These are phyloP conservation scores for Tokudaia muenninki DNA, from an alignment of 2,797 vertebrate species.

Conservation along the genomic window DNA sequence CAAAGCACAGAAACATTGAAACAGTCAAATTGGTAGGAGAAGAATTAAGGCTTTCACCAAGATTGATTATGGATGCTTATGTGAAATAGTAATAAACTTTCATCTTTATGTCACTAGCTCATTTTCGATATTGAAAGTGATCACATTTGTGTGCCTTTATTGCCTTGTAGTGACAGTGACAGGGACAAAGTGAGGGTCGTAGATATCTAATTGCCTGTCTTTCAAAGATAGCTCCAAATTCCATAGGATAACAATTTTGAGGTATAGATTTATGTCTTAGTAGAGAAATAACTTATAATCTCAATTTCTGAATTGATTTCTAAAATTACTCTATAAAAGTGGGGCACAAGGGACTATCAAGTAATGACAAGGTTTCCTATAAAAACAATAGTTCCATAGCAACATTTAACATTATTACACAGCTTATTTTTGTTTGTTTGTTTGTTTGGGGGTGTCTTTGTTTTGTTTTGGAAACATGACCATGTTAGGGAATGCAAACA, in stretches of 20 bases:
- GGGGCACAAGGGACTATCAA: not conserved
- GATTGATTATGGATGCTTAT: not conserved
- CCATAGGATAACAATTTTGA: not conserved
- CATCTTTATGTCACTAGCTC: not conserved
- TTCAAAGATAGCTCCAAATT: not conserved
- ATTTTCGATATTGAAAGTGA: not conserved
- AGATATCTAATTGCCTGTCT: not conserved
- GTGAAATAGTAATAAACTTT: not conserved
- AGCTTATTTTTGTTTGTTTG: not conserved
- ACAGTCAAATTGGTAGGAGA: not conserved
- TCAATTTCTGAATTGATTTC: not conserved
- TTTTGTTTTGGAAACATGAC: not conserved
- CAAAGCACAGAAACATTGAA: not conserved
- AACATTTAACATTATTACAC: not conserved
- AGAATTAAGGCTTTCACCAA: fast-evolving
- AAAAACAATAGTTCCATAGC: not conserved
- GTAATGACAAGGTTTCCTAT: not conserved
- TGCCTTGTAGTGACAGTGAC: not conserved
- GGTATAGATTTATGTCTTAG: not conserved
- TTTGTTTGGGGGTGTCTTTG: not conserved
- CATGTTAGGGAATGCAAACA: fast-evolving
- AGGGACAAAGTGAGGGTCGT: not conserved
- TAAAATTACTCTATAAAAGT: not conserved
- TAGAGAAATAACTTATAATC: not conserved
- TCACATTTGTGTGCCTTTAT: not conserved